Evolutionary conservation across 2,113 vertebrate genomes (phyloP).

Genomic region (Catagonus wagneri): DNA sequence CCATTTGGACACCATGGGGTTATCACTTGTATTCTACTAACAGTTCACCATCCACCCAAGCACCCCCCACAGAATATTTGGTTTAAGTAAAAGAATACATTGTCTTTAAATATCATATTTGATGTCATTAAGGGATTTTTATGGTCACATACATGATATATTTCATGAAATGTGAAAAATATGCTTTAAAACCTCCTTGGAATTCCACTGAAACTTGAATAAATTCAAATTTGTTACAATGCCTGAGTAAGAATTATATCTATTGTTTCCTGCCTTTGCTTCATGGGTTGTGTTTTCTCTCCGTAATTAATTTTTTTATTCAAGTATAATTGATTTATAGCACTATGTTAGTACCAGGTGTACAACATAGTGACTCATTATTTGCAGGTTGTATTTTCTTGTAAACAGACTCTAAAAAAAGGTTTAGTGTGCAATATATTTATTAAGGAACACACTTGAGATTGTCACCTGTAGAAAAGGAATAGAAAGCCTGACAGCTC

Average conservation of each 20-base stretch:
- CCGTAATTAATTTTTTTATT: background rate
- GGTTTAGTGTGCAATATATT: background rate
- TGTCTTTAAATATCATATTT: background rate
- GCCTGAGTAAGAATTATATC: background rate
- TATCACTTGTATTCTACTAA: background rate
- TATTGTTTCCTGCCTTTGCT: background rate
- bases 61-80: background rate
- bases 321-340: background rate
- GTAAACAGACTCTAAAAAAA: background rate
- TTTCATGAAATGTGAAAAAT: background rate
- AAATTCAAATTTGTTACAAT: background rate
- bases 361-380: background rate
- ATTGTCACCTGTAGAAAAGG: background rate
- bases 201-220: background rate
- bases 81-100: background rate
- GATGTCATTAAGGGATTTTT: background rate
- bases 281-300: background rate
- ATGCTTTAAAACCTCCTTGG: background rate
- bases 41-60: background rate
- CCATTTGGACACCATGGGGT: background rate
- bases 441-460: background rate
- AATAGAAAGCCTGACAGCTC: background rate
- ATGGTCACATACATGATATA: background rate
- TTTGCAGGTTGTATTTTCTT: background rate
- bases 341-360: background rate